A percentile compares a stretch with the other conserved stretches of the same genome.
phyloP scores from a whole-genome alignment of 2,113 vertebrate genomes.

The Ammospiza nelsoni region DNA sequence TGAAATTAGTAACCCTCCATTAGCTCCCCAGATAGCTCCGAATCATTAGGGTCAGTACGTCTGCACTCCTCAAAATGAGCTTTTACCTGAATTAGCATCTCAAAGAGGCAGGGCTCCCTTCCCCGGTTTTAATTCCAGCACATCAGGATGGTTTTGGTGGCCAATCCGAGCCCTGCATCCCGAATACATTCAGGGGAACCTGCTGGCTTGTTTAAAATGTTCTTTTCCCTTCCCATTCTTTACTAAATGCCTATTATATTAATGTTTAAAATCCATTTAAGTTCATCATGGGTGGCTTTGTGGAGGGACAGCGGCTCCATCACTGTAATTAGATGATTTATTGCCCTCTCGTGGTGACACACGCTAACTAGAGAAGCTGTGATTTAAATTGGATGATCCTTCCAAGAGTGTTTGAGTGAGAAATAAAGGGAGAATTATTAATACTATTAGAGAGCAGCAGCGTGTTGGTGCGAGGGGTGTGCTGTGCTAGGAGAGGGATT shows the following conservation, averaged over 20 bases:
- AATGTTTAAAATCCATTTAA: slow-evolving; percentile 75
- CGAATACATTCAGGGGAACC: slow-evolving; percentile 53
- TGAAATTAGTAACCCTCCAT: slow-evolving; percentile 57
- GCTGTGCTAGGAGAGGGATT: slow-evolving; percentile 9
- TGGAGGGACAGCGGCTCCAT: slow-evolving; percentile 21
- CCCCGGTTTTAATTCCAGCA: background rate
- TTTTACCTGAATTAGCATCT: slow-evolving; percentile 72
- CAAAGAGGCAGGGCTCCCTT: slow-evolving; percentile 45
- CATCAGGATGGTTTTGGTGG: slow-evolving; percentile 51
- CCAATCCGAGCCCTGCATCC: slow-evolving; percentile 55
- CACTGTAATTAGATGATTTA: slow-evolving; percentile 71
- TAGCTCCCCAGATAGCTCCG: slow-evolving; percentile 52
- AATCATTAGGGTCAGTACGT: slow-evolving; percentile 47
- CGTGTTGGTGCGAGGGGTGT: background rate
- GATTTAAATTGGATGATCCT: slow-evolving; percentile 74
- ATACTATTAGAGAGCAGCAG: slow-evolving; percentile 2
- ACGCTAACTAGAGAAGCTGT: slow-evolving; percentile 53
- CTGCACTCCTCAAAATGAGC: slow-evolving; percentile 54
- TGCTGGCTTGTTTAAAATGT: slow-evolving; percentile 63
- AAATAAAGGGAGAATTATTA: slow-evolving; percentile 64
- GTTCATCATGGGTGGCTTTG: slow-evolving; percentile 57
- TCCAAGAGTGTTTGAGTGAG: slow-evolving; percentile 36
- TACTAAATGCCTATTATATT: slow-evolving; percentile 67
- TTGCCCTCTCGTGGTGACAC: slow-evolving; percentile 78
- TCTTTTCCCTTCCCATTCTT: slow-evolving; percentile 59